Evolutionary conservation across 2,797 vertebrate genomes (phyloP), one percentile per base, ranked within the genome.

Genomic region (Myiotriccus ornatus): DNA sequence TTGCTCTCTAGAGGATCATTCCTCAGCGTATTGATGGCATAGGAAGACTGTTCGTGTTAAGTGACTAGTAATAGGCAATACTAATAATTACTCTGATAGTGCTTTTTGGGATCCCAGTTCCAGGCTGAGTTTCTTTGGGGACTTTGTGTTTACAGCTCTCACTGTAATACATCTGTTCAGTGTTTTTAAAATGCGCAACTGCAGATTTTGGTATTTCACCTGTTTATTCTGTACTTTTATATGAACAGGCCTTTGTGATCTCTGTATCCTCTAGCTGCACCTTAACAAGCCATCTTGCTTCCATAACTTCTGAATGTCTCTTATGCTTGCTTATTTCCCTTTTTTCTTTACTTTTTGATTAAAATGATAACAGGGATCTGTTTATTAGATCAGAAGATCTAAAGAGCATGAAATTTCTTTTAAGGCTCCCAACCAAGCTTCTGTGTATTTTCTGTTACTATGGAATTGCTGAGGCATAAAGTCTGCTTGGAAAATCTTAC

Each of bases 321-420:
- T 85, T 60, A 12, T 47, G 49, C 71, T 84, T 11, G 2, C 28
- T 87, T 90, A 46, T 70, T 91, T 79, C 28, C 28, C 16, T 88
- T 85, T 82, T 34, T 79, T 95, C 41, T 94, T 75, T 79, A 32
- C 84, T 91, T 87, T 85, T 62, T 85, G 49, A 75, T 91, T 89
- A 62, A 89, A 90, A 67, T 85, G 46, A 77, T 65, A 84, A 47
- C 62, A 53, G 41, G 69, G 32, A 49, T 86, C 23, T 65, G 7
- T 81, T 93, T 64, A 90, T 80, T 88, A 88, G 39, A 84, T 88
- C 86, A 73, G 34, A 89, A 88, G 34, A 79, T 46, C 25, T 62
- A 73, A 76, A 79, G 55, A 84, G 59, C 59, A 30, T 70, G 34
- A 85, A 27, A 87, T 84, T 60, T 84, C 30, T 78, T 84, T 79